Evolutionary conservation across 2,113 vertebrate genomes (phyloP), one percentile per base, ranked within the genome.

Genomic region (Cyrtonyx montezumae): DNA sequence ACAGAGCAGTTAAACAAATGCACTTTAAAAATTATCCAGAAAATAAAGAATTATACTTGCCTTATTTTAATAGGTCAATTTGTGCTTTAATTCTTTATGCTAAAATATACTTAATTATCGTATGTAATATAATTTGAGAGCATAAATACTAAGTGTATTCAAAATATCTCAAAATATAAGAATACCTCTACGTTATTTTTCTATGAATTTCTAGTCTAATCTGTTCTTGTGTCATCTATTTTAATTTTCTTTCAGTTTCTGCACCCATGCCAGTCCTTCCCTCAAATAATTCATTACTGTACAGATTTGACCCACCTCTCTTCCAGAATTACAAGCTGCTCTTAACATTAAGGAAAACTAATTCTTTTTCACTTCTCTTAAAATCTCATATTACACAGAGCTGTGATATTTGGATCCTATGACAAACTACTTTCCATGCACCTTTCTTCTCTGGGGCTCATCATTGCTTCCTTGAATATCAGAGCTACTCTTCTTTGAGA

Each of bases 401-500:
- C 17, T 3, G 46, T 85, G 30, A 37, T 92, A 88, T 91, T 91
- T 87, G 48, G 49, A 30, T 74, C 46, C 55, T 48, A 11, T 92
- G 91, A 97, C 93, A 93, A 96, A 90, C 3, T 75, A 23, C 59
- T 95, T 96, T 90, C 37, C 82, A 91, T 91, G 49, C 42, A 81
- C 9, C 48, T 19, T 93, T 79, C 73, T 73, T 95, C 71, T 59
- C 36, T 83, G 73, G 83, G 94, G 82, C 67, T 95, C 58, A 63
- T 96, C 88, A 71, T 58, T 73, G 4, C 78, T 95, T 93, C 59
- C 69, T 94, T 95, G 70, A 70, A 58, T 93, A 96, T 95, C 91
- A 97, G 91, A 94, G 62, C 48, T 97, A 59, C 80, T 93, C 40
- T 96, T 34, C 79, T 95, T 69, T 94, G 88, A 96, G 96, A 91